phyloP scores from a whole-genome alignment of 1,140 invertebrate genomes.

The Mercenaria mercenaria region DNA sequence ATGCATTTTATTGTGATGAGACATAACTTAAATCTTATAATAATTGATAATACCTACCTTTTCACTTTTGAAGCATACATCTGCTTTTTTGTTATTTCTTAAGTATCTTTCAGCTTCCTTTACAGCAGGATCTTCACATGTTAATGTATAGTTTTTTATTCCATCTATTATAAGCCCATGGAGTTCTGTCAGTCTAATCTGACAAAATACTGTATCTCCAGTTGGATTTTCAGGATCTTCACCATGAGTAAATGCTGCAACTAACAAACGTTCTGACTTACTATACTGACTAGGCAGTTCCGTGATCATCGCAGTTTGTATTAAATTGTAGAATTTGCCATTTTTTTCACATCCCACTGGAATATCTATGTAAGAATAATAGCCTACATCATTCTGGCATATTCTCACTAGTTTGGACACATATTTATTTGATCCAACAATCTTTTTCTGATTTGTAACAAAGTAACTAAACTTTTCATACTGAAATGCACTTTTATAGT shows the following conservation, averaged over 20 bases:
- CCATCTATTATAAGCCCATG: not conserved
- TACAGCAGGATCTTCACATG: not conserved
- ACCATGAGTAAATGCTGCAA: not conserved
- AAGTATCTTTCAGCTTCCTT: too few relatives aligned
- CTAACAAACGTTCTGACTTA: not conserved
- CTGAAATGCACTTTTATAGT: not conserved
- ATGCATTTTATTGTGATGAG: too few relatives aligned
- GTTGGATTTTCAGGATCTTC: not conserved
- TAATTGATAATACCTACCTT: too few relatives aligned
- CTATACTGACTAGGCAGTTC: not conserved
- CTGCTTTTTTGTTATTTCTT: too few relatives aligned
- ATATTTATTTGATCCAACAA: not conserved
- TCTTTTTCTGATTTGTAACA: not conserved
- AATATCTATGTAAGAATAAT: not conserved
- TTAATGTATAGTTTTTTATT: not conserved
- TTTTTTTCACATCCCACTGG: not conserved
- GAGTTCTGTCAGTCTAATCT: not conserved
- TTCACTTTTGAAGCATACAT: too few relatives aligned
- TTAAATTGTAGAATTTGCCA: not conserved
- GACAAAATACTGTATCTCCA: not conserved
- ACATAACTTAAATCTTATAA: too few relatives aligned
- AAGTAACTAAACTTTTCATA: not conserved
- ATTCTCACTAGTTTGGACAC: not conserved
- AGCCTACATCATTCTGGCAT: not conserved
- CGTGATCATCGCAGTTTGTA: not conserved